Base-by-base conservation (phyloP, 2,888 invertebrate species). In the Holacanthella duospinosa region DNA sequence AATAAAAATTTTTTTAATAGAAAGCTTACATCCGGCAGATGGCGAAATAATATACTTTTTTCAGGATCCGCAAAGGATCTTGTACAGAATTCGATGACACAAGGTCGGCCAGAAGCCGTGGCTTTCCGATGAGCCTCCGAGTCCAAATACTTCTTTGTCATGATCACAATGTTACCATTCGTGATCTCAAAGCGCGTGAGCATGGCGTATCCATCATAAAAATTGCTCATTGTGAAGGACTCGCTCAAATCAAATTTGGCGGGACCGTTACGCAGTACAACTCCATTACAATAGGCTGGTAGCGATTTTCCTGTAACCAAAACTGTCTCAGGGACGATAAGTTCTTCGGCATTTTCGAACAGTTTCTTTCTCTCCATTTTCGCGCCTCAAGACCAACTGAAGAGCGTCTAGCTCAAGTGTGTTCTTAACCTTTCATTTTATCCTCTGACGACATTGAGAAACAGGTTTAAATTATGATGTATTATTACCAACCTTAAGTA, bases 171-270 rank as follows among this genome's bases (percentile, higher is more conserved):
- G 2, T 44, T 29, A 25, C 78, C 78, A 44, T 44, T 48, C 43
- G n/a, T 29, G 26, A 56, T 56, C 19, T 56, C 56, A 29, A 56
- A 56, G 19, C 29, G 19, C 29, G 56, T 29, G 29, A 56, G 56
- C 19, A 56, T 56, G 28, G 56, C 28, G 29, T 56, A 56, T 19
- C 56, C 56, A 25, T 56, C 56, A n/a, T 29, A 56, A 19, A 21
- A 56, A 66, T 80, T 80, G 27, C 78, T 77, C 59, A 78, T 74
- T n/a, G 76, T 74, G 61, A 76, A 77, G 43, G 75, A 19, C 9
- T 29, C 29, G 24, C 56, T 56, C 56, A 56, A 56, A 29, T 56
- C 56, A n/a, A 29, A 29, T 56, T 56, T 56, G n/a, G 21, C 56
- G 19, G 56, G 56, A 19, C 56, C 56, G 24, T 56, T 56, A 9